Evolutionary conservation across 2,888 invertebrate genomes (phyloP).

Genomic region (Junonia oenone): DNA sequence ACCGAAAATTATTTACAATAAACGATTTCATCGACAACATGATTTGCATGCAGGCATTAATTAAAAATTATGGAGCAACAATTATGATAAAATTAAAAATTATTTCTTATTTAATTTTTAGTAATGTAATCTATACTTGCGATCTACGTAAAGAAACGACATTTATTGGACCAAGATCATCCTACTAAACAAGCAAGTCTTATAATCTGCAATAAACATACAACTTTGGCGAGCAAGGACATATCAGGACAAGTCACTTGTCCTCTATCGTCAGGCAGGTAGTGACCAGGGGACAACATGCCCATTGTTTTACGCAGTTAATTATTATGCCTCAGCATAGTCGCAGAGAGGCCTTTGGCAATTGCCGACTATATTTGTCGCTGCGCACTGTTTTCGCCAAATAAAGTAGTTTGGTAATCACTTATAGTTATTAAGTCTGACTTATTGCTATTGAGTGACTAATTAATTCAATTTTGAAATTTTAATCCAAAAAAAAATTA

Average conservation of each 20-base stretch:
- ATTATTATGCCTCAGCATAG: constrained; percentile 74
- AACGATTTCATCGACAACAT: constrained; percentile 18
- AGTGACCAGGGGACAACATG: constrained; percentile 71
- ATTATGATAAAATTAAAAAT: no score
- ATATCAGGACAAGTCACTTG: constrained; percentile 64
- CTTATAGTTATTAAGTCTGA: background rate
- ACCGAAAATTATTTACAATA: constrained; percentile 31
- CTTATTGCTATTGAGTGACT: background rate
- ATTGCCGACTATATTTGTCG: constrained; percentile 32
- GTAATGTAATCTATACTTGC: background rate
- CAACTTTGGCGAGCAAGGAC: constrained; percentile 59
- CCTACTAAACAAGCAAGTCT: constrained; percentile 32
- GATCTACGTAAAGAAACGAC: no score
- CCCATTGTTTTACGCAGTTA: constrained; percentile 77
- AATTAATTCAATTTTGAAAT: background rate
- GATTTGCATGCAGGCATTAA: constrained; percentile 3
- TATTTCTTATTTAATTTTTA: no score
- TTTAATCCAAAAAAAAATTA: constrained; percentile 23
- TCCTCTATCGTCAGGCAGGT: constrained; percentile 74
- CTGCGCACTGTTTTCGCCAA: constrained; percentile 43
- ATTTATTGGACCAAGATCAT: no score
- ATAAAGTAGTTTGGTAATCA: background rate
- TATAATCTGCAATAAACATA: constrained; percentile 46
- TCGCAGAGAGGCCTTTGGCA: constrained; percentile 49
- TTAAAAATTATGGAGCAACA: background rate